Base-by-base conservation (phyloP, 2,113 vertebrate species). In the Ramphastos sulfuratus region DNA sequence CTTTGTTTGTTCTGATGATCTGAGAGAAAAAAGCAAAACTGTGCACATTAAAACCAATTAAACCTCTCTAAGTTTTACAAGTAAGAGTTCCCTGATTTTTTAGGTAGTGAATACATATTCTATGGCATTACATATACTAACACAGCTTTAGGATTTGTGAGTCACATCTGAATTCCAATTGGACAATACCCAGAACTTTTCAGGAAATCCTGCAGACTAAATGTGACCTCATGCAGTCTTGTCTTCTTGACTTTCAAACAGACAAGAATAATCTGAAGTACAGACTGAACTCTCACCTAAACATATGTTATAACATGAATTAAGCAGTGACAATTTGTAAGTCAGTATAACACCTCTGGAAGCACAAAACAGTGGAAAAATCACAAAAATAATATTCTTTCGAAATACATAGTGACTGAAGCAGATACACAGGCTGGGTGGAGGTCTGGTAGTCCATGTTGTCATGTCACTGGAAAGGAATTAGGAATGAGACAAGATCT, bases 71-170 rank as follows among this genome's bases (percentile, higher is more conserved):
- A 72, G n/a, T 33, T 70, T 73, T 16, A 77, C 19, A 35, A 0
- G 0, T n/a, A 77, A 27, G 13, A 27, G 20, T 9, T 30, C 28
- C 16, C 15, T 9, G 10, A 0, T 37, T 30, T 42, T 74, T 86
- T 17, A 63, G 9, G 7, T 25, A 37, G 4, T 10, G 7, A 88
- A 10, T 28, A 55, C 3, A 5, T 63, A 71, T 30, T 83, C 25
- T 66, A 55, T 8, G 81, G 44, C 20, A 86, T 80, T 54, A 80
- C 7, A 59, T 28, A 63, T 31, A 87, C 19, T 58, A 79, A 33
- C 3, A 11, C 1, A 82, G 14, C 19, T 81, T 80, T 58, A 81
- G 6, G 15, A 92, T 75, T 92, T 86, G 37, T 27, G 3, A 90
- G 33, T 6, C 54, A 52, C 12, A 48, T 21, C 25, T 56, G 25